Base-by-base conservation (phyloP, 2,113 vertebrate species). In the Nematolebias whitei region DNA sequence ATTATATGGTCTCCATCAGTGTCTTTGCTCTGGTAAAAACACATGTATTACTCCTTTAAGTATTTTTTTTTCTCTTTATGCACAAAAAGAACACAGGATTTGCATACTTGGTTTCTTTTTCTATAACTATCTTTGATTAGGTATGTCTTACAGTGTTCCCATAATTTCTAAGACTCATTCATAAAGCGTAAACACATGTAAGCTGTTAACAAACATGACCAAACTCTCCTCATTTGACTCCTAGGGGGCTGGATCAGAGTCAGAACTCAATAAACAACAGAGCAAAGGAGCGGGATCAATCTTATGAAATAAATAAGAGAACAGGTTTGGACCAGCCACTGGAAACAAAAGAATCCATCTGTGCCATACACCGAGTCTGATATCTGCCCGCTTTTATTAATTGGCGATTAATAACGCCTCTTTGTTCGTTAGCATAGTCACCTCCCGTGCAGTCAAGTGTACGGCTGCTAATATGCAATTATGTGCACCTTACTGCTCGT, bases 401-500 rank as follows among this genome's bases (percentile, higher is more conserved):
- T 96, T 95, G 93, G 93, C 93, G 94, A 95, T 96, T 96, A 96
- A 96, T 95, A 95, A 88, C 90, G 92, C 95, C 94, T 95, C 93
- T 94, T 94, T 93, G 92, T 96, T 96, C 95, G 94, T 96, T 95
- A 95, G 94, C 93, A 91, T 92, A 92, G 93, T 93, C 95, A 94
- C 94, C 93, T 96, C 94, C 95, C 95, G 94, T 93, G 94, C 95
- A 97, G 94, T 94, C 94, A 94, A 95, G 94, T 96, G 95, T 96
- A 94, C 93, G 94, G 94, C 94, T 92, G 94, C 94, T 96, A 96
- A 96, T 97, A 96, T 96, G 94, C 95, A 96, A 96, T 97, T 96
- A 97, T 93, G 93, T 89, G 91, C 92, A 95, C 94, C 94, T 95
- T 96, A 93, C 50, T 94, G 93, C 93, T 95, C 94, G 94, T 96